Percentiles rank a stretch among this genome's conserved stretches.
Conservation (phyloP, 1,140 invertebrate genomes). For the Eriosoma lanigerum region DNA sequence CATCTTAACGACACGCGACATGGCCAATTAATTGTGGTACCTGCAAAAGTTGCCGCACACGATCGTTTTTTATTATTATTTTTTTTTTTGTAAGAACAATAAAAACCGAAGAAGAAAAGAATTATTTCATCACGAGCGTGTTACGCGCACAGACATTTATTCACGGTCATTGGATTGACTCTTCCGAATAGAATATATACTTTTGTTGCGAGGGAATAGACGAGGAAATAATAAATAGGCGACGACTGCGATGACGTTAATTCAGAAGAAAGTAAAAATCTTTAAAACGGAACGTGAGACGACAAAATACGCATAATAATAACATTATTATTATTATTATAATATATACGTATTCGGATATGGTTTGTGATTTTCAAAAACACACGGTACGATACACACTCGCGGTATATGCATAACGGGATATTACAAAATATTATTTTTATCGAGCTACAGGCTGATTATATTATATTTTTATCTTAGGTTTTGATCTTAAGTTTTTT, state of each 20-base stretch:
- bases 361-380: neutral
- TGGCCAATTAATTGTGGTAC: neutral
- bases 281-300: too few species aligned
- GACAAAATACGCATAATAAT: neutral
- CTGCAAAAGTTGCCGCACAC: neutral
- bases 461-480: too few species aligned
- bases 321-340: neutral
- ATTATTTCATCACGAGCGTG: neutral
- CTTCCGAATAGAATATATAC: neutral
- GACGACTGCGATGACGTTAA: neutral
- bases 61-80: neutral
- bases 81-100: neutral
- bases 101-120: neutral
- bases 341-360: neutral
- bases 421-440: slow-evolving; percentile 34
- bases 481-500: too few species aligned
- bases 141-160: neutral
- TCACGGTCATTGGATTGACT: neutral
- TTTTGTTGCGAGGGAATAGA: neutral
- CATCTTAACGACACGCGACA: slow-evolving; percentile 8
- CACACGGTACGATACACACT: neutral
- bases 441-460: neutral
- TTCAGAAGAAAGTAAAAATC: neutral
- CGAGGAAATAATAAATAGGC: neutral
- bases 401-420: neutral